These are phyloP conservation scores for Trissolcus japonicus DNA, from an alignment of 2,888 invertebrate species.

Conservation along the genomic window DNA sequence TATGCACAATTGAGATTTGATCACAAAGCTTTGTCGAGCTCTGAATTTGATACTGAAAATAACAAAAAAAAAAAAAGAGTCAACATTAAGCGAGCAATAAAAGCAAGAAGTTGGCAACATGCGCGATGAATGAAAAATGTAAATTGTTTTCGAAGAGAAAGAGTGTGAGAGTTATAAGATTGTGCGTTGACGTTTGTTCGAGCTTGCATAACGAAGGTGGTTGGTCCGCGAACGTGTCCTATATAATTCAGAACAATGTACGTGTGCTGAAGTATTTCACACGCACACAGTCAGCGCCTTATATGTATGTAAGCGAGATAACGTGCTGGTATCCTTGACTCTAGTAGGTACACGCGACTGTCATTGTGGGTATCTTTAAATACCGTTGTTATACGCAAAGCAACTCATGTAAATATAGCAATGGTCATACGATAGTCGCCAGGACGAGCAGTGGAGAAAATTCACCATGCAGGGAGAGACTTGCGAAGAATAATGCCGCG, in stretches of 20 bases:
- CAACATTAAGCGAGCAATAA: slow-evolving; percentile 4
- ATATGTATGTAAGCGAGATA: slow-evolving; percentile 62
- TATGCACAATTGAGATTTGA: too few relatives aligned
- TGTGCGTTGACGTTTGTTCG: slow-evolving; percentile 60
- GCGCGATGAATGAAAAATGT: slow-evolving; percentile 30
- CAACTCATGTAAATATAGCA: slow-evolving; percentile 52
- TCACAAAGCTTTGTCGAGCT: too few relatives aligned
- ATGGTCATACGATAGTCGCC: slow-evolving; percentile 26
- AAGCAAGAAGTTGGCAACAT: slow-evolving; percentile 17
- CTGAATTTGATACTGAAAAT: background rate
- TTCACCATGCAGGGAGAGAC: background rate
- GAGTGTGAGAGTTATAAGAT: slow-evolving; percentile 14
- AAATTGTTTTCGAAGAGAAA: slow-evolving; percentile 27
- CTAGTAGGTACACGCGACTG: slow-evolving; percentile 61
- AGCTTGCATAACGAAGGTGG: slow-evolving; percentile 63
- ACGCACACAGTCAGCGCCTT: slow-evolving; percentile 13
- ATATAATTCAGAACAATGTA: slow-evolving; percentile 50
- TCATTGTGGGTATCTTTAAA: slow-evolving; percentile 57
- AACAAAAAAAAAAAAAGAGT: background rate
- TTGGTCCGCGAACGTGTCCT: slow-evolving; percentile 37
- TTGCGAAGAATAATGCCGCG: too few relatives aligned
- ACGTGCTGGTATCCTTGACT: slow-evolving; percentile 72
- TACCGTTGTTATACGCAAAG: slow-evolving; percentile 45
- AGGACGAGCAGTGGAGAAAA: slow-evolving; percentile 11
- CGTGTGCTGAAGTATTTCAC: slow-evolving; percentile 29